Base-by-base conservation (phyloP, 2,888 invertebrate genomes). In the Callosobruchus maculatus region DNA sequence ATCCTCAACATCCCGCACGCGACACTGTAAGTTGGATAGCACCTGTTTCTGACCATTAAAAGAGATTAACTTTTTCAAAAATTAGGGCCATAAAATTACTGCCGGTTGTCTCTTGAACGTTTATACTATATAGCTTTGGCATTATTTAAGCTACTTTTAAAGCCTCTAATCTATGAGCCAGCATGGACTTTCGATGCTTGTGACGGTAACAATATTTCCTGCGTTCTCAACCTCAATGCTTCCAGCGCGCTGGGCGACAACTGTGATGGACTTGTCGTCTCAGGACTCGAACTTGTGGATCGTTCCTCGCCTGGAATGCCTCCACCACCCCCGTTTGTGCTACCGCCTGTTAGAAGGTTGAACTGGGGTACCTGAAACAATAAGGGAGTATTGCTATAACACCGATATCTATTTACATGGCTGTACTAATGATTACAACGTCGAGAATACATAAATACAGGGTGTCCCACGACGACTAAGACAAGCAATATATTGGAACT, bases 191-290 rank as follows among this genome's bases (percentile, higher is more conserved):
- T 85, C 21, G 87, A 85, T 13, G 82, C 80, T 2, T 79, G 73
- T 18, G 85, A 81, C 18, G 85, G 81, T 70, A 74, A 20, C 72
- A 85, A 77, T 70, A 86, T 84, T 77, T 90, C 89, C 80, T 88
- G 88, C 7, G 89, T 88, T 77, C 89, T 85, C 76, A 88, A 81
- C 74, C 90, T 83, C 67, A 90, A 83, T 4, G 88, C 86, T 77
- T 90, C 90, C 74, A 90, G 84, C 0, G 85, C 82, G 2, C 82
- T 77, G 0, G 87, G 85, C 4, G 86, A 86, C 67, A 85, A 70
- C 69, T 82, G 81, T 4, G 83, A 81, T 22, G 85, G 82, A 71
- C 83, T 85, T 20, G 83, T 80, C 22, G 79, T 79, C 73, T 85
- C 85, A 0, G 86, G 85, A 79, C 86, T 85, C 68, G 86, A 84